Evolutionary conservation across 1,140 invertebrate genomes (phyloP), one percentile per base, ranked within the genome.

Genomic region (Apis dorsata): DNA sequence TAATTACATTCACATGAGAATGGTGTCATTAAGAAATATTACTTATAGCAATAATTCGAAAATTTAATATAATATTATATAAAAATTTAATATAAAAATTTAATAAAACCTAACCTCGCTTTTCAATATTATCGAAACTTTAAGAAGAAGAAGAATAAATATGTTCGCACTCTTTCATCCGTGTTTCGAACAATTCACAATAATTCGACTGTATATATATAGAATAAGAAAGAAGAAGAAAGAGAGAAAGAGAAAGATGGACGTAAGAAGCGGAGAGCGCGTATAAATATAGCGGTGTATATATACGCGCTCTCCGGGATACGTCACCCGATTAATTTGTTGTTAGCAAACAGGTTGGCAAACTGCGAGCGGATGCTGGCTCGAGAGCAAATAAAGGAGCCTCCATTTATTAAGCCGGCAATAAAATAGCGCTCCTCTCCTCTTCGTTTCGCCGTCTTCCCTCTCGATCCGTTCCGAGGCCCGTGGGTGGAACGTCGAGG

Each of bases 311-410:
- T 86, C 87, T 87, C 88, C 87, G 86, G 90, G 89, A 92, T 93
- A 91, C 91, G 91, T 92, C 89, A 92, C 90, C 90, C 92, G 92
- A 93, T 93, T 93, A 93, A 93, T 93, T 93, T 92, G 92, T 93
- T 93, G 92, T 92, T 92, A 92, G 92, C 91, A 93, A 93, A 93
- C 92, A 93, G 92, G 92, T 93, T 93, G 91, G 92, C 91, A 92
- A 93, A 93, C 91, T 91, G 91, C 90, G 90, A 92, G 91, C 92
- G 91, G 92, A 93, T 92, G 90, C 90, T 91, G 91, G 89, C 88
- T 90, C 83, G 34, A 34, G 84, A 86, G 90, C 90, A 93, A 93
- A 93, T 93, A 93, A 93, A 93, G 89, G 92, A 92, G 91, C 89
- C 90, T 91, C 92, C 92, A 93, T 93, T 93, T 93, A 93, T 93